These are phyloP conservation scores for Caerostris darwini DNA, from an alignment of 1,140 invertebrate species.

Conservation along the genomic window DNA sequence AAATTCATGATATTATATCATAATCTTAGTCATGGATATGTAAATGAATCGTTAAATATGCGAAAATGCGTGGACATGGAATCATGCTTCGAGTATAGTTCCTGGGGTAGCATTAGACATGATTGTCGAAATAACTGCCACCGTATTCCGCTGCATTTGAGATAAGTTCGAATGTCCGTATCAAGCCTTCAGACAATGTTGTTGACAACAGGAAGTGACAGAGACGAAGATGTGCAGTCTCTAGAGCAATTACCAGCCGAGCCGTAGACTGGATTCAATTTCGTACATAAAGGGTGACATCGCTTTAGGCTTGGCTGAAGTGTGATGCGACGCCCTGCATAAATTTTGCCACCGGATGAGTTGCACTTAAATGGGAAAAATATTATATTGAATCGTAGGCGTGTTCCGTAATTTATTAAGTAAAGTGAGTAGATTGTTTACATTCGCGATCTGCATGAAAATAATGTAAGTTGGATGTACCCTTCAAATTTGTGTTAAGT, in stretches of 20 bases:
- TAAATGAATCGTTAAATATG: background rate
- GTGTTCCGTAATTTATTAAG: no score
- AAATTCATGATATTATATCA: background rate
- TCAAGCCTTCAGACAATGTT: background rate
- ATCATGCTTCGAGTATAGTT: no score
- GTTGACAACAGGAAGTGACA: conserved; percentile 28
- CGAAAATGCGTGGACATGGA: background rate
- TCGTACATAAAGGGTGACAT: background rate
- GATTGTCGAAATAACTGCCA: background rate
- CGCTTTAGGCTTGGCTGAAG: no score
- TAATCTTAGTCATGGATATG: background rate
- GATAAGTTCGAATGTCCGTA: background rate
- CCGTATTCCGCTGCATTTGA: background rate
- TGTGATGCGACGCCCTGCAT: no score
- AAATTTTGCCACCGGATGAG: no score
- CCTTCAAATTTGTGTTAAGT: no score
- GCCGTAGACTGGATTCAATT: conserved; percentile 1
- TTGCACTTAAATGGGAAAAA: no score
- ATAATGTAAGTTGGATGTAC: no score
- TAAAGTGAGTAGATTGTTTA: no score
- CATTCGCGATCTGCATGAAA: no score
- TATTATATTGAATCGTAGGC: no score
- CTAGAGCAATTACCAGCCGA: conserved; percentile 29
- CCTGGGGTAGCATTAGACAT: background rate
- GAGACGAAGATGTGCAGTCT: conserved; percentile 30